Evolutionary conservation across 2,888 invertebrate species (phyloP), one percentile per base, ranked within the genome.

Genomic region (Thecophora atra): DNA sequence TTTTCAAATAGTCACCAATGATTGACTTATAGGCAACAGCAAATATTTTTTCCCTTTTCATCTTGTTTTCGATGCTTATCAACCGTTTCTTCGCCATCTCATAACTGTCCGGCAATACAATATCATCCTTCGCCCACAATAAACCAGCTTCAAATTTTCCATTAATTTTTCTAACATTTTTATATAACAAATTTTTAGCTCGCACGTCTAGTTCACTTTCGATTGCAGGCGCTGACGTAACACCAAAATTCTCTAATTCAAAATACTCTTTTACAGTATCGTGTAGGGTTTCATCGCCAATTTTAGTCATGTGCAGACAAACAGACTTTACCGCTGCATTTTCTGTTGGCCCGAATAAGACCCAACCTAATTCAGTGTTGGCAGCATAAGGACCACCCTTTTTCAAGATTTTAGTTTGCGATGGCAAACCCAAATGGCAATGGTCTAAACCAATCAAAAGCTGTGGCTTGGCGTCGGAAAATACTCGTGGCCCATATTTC

Each of bases 61-160:
- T 66, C 11, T 54, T 72, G 8, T 13, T 62, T 37, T 75, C 74
- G 26, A 76, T 70, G 4, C 70, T 52, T 17, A 66, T 17, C 37
- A 73, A 63, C 3, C 74, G 67, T 13, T 60, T 74, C 19, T 60
- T 65, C 3, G 75, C 73, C 75, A 72, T 74, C 19, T 54, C 8
- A 30, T 71, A 72, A 26, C 65, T 73, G 17, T 75, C 54, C 3
- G 73, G 75, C 30, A 76, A 67, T 21, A 44, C 42, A 1, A 74
- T 44, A 37, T 73, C 51, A n/a, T 75, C 74, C 37, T 24, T 13
- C 6, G 70, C 73, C 74, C 74, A 75, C 13, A 76, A 52, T 11
- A 76, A 68, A 6, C 73, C 70, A 1, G 71, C 70, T 54, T 76
- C 7, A 44, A 11, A 62, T 47, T 47, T 64, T 6, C 47, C 21